Conservation (phyloP, 2,113 vertebrate species). For the Pipra filicauda region DNA sequence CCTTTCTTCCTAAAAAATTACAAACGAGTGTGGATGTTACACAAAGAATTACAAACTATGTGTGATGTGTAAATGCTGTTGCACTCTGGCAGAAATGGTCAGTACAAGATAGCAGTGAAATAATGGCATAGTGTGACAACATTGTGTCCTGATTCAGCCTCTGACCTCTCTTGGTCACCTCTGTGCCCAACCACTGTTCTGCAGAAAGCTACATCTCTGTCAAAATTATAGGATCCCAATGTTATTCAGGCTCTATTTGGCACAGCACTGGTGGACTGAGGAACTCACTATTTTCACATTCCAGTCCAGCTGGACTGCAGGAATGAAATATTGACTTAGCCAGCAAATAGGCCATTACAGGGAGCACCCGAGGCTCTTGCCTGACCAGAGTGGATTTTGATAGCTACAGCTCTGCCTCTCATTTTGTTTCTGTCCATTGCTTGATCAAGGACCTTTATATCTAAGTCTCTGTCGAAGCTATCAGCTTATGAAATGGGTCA, state of each 20-base stretch:
- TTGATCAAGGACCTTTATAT: background rate
- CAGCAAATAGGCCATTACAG: background rate
- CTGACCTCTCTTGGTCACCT: background rate
- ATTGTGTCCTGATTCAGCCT: background rate
- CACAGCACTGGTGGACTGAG: background rate
- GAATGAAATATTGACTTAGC: slow-evolving; percentile 17
- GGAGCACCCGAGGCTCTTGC: background rate
- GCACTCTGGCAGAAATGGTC: background rate
- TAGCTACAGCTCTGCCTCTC: background rate
- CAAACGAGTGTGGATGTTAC: background rate
- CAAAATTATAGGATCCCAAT: background rate
- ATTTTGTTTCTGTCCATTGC: background rate
- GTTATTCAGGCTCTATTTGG: background rate
- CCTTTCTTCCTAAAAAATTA: background rate
- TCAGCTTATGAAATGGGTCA: background rate
- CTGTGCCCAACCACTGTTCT: background rate
- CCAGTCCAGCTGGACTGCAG: background rate
- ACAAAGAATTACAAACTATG: background rate
- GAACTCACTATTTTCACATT: background rate
- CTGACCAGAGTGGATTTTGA: background rate
- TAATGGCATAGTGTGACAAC: background rate
- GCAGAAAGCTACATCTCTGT: background rate
- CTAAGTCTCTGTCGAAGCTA: background rate
- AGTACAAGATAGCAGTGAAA: background rate
- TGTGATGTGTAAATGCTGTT: background rate